Conservation (phyloP, 2,113 vertebrate genomes). For the Chloropsis cyanopogon region DNA sequence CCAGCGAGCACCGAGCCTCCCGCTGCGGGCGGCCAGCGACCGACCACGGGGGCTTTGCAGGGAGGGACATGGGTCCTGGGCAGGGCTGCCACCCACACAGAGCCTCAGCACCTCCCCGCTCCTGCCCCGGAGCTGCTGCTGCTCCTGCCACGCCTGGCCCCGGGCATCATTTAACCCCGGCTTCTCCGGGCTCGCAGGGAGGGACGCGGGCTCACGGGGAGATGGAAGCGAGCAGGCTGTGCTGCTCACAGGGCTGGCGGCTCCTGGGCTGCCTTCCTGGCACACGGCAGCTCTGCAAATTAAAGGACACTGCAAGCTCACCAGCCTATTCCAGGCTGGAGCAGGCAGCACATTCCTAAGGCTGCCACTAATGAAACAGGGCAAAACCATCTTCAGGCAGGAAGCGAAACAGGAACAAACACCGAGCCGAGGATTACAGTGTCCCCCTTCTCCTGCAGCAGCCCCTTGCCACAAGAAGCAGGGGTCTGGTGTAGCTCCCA, state of each 20-base stretch:
- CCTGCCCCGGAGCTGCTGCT: not conserved
- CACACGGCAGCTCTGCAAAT: not conserved
- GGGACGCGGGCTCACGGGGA: not conserved
- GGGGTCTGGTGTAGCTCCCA: not conserved
- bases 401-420: not conserved
- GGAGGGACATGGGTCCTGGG: not conserved
- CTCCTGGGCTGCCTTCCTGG: not conserved
- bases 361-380: not conserved
- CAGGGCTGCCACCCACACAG: not conserved
- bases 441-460: not conserved
- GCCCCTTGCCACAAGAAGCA: not conserved
- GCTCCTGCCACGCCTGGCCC: not conserved
- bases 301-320: not conserved
- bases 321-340: not conserved
- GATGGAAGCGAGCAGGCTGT: not conserved
- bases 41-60: accelerated
- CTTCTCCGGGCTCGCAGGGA: not conserved
- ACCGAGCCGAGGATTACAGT: not conserved
- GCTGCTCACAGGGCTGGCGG: not conserved
- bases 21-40: accelerated
- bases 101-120: not conserved
- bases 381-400: not conserved
- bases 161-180: not conserved
- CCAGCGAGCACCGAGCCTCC: not conserved
- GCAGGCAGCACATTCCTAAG: not conserved